phyloP scores from a whole-genome alignment of 1,140 invertebrate species.

The Papilio dardanus region DNA sequence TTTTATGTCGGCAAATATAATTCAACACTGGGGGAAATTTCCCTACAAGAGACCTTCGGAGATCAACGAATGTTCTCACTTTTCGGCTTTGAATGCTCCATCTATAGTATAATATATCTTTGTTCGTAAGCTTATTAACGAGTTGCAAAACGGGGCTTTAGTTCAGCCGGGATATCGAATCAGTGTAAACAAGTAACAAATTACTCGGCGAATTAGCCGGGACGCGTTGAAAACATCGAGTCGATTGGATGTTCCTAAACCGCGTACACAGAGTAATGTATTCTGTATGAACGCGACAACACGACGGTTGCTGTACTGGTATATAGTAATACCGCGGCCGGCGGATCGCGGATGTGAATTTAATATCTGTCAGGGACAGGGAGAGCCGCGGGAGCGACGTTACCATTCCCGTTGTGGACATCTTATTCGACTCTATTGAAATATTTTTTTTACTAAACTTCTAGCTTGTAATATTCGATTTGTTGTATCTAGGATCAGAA shows the following conservation, averaged over 20 bases:
- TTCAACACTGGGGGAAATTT: too few species aligned
- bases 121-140: slow-evolving; percentile 23
- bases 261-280: slow-evolving; percentile 41
- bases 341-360: slow-evolving; percentile 72
- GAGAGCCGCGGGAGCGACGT: slow-evolving; percentile 48
- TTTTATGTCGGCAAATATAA: too few species aligned
- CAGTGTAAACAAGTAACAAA: slow-evolving; percentile 21
- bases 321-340: slow-evolving; percentile 64
- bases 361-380: slow-evolving; percentile 75
- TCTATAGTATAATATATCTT: too few species aligned
- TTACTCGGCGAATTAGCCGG: slow-evolving; percentile 9
- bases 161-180: neutral
- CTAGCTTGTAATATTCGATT: too few species aligned
- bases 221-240: slow-evolving; percentile 5
- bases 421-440: slow-evolving; percentile 43
- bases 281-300: slow-evolving; percentile 41
- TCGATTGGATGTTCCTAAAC: slow-evolving; percentile 37
- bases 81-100: too few species aligned
- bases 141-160: slow-evolving; percentile 18
- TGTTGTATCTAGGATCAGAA: too few species aligned
- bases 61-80: too few species aligned
- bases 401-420: slow-evolving; percentile 42
- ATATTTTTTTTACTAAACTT: neutral
- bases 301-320: slow-evolving; percentile 43
- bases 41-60: too few species aligned